phyloP scores from a whole-genome alignment of 2,888 invertebrate species.

The Chouioia cunea region DNA sequence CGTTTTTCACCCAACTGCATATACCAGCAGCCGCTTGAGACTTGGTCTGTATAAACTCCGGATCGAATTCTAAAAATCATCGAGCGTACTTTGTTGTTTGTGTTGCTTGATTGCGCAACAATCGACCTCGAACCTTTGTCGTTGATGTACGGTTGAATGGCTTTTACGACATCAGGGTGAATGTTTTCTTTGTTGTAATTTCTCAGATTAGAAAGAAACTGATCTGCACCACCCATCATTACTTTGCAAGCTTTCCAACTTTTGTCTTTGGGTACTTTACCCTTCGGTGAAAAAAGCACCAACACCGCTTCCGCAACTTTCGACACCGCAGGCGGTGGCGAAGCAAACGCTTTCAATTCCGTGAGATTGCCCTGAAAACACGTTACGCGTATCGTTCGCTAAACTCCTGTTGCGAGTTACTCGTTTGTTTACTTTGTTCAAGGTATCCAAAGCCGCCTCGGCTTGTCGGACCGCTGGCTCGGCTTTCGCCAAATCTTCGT shows the following conservation, averaged over 20 bases:
- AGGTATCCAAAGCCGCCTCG: conserved; percentile 89
- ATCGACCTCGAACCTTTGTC: conserved; percentile 66
- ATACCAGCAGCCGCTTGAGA: conserved; percentile 93
- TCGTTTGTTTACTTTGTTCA: conserved; percentile 79
- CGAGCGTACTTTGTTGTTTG: background rate
- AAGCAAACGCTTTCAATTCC: conserved; percentile 93
- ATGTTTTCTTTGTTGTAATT: conserved; percentile 96
- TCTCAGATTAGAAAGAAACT: conserved; percentile 84
- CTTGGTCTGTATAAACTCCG: conserved; percentile 86
- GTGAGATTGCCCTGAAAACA: conserved; percentile 82
- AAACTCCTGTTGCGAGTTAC: background rate
- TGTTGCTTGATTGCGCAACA: background rate
- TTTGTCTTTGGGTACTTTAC: conserved; percentile 90
- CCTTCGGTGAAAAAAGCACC: conserved; percentile 85
- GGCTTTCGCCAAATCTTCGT: conserved; percentile 89
- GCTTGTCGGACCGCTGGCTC: conserved; percentile 92
- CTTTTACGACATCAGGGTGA: conserved; percentile 88
- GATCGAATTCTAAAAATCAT: conserved; percentile 78
- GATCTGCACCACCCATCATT: conserved; percentile 92
- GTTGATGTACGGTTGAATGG: conserved; percentile 72
- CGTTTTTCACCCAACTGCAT: conserved; percentile 95
- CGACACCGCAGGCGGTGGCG: conserved; percentile 90
- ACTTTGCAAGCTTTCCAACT: conserved; percentile 93
- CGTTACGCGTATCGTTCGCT: background rate
- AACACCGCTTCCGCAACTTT: conserved; percentile 90